Evolutionary conservation across 2,797 vertebrate species (phyloP).

Genomic region (Myotis vivesi): DNA sequence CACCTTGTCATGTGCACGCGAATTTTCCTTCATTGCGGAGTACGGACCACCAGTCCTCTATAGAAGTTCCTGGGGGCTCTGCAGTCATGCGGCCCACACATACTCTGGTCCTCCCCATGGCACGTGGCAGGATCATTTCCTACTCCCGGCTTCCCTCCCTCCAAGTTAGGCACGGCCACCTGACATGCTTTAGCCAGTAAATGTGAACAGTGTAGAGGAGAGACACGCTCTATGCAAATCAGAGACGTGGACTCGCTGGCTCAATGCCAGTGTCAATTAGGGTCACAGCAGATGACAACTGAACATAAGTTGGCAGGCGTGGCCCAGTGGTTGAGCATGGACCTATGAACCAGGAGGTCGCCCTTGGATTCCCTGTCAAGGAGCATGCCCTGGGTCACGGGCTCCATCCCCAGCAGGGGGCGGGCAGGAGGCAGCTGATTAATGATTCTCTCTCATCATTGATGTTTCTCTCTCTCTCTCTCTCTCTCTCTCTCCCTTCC

Average conservation of each 20-base stretch:
- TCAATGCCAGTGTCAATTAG: not conserved
- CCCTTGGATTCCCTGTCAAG: no score
- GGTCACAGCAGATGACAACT: no score
- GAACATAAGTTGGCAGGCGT: fast-evolving
- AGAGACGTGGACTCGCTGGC: not conserved
- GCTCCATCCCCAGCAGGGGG: no score
- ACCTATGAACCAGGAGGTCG: no score
- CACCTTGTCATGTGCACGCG: not conserved
- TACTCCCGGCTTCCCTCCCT: not conserved
- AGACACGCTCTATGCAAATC: not conserved
- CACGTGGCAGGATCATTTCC: no score
- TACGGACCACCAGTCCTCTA: not conserved
- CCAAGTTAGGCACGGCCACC: not conserved
- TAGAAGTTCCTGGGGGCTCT: not conserved
- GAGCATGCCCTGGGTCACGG: no score
- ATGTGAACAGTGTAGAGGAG: fast-evolving
- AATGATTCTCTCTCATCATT: no score
- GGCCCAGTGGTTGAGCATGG: no score
- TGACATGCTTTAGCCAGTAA: not conserved
- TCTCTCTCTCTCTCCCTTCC: no score
- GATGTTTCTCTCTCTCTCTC: not conserved
- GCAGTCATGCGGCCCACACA: fast-evolving
- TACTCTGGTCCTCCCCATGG: not conserved
- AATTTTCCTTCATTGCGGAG: not conserved
- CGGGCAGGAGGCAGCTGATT: no score